phyloP scores from a whole-genome alignment of 1,140 invertebrate species.

The Brachionus plicatilis region DNA sequence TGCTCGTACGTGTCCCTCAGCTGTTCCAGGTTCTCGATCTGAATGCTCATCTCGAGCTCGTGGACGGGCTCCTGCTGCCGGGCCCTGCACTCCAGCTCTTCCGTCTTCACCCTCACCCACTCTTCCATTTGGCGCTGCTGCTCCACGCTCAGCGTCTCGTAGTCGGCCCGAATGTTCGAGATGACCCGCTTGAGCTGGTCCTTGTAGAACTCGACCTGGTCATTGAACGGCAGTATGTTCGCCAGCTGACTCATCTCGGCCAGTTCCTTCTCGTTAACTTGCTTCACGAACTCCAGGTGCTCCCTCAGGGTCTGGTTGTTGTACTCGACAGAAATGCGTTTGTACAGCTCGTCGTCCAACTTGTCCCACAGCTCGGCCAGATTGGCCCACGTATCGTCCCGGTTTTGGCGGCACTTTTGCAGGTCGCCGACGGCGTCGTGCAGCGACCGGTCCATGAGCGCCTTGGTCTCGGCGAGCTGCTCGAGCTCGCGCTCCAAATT shows the following conservation, averaged over 20 bases:
- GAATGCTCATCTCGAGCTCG: slow-evolving; percentile 28
- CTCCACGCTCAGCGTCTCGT: not conserved
- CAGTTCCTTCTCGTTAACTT: slow-evolving; percentile 14
- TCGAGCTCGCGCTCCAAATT: slow-evolving; percentile 22
- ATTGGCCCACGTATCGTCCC: not conserved
- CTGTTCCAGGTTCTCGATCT: not conserved
- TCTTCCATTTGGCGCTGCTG: slow-evolving; percentile 33
- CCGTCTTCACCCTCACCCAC: slow-evolving; percentile 26
- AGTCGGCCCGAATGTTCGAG: not conserved
- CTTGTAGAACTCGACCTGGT: slow-evolving; percentile 39
- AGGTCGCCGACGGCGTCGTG: not conserved
- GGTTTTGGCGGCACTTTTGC: not conserved
- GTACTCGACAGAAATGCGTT: slow-evolving; percentile 15
- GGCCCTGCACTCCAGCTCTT: not conserved
- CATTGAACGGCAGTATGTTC: slow-evolving; percentile 27
- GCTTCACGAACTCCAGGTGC: slow-evolving; percentile 29
- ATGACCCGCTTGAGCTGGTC: slow-evolving; percentile 30
- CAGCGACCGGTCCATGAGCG: not conserved
- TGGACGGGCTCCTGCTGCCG: not conserved
- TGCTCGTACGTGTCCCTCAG: not conserved
- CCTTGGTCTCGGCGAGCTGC: not conserved
- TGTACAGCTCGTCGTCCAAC: slow-evolving; percentile 7
- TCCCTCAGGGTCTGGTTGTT: slow-evolving; percentile 21
- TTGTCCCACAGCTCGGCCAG: not conserved
- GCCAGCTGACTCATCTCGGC: slow-evolving; percentile 29